Percentiles rank a stretch among this genome's conserved stretches.
phyloP scores from a whole-genome alignment of 2,888 invertebrate species.

The Acanthoscelides obtectus region DNA sequence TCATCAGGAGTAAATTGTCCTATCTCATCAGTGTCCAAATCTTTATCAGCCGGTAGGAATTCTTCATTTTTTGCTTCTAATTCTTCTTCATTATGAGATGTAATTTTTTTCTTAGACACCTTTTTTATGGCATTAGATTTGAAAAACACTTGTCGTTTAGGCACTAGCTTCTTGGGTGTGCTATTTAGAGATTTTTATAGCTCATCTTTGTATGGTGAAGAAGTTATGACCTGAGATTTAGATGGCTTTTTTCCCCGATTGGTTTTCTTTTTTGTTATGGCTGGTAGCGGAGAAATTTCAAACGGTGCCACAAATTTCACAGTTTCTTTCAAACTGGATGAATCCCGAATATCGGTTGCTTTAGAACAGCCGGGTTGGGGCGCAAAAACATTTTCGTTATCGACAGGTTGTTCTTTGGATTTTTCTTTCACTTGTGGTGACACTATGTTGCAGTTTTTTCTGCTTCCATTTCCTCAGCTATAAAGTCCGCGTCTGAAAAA shows the following conservation, averaged over 20 bases:
- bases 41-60: constrained; percentile 6
- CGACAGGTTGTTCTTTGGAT: no score
- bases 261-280: background rate
- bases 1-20: constrained; percentile 10
- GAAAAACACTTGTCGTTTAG: background rate
- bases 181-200: background rate
- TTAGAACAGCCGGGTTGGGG: no score
- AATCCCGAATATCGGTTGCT: no score
- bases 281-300: background rate
- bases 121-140: no score
- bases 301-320: background rate
- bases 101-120: no score
- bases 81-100: no score
- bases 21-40: constrained; percentile 5
- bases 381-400: no score
- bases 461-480: no score
- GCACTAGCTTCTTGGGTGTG: background rate
- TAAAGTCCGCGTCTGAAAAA: no score
- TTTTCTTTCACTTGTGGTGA: no score
- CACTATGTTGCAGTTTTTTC: no score
- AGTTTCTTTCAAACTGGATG: no score
- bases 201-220: background rate
- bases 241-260: background rate
- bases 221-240: background rate
- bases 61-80: background rate